A percentile compares a stretch with the other conserved stretches of the same genome.
phyloP scores from a whole-genome alignment of 2,113 vertebrate species.

The Grus americana region DNA sequence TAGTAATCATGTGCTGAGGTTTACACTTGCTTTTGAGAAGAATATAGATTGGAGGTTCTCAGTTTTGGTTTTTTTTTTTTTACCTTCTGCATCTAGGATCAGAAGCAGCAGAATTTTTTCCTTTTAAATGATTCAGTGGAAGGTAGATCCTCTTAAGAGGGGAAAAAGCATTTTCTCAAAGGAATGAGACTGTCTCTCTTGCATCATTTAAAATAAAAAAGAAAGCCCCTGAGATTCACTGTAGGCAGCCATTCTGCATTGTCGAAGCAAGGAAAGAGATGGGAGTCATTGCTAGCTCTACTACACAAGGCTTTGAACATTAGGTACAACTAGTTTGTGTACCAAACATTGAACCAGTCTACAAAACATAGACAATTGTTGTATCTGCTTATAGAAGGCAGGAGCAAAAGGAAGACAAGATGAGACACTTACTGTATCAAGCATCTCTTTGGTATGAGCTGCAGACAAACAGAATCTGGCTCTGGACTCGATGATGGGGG shows the following conservation, averaged over 20 bases:
- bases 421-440: conserved; percentile 85
- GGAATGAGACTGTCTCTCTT: not conserved
- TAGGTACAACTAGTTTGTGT: not conserved
- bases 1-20: not conserved
- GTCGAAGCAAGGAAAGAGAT: not conserved
- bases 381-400: not conserved
- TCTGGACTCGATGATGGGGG: conserved; percentile 96
- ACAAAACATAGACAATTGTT: not conserved
- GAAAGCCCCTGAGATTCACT: not conserved
- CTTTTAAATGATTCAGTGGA: not conserved
- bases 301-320: not conserved
- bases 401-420: not conserved
- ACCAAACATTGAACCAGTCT: not conserved
- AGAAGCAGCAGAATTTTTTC: not conserved
- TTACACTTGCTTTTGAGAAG: not conserved
- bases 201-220: not conserved
- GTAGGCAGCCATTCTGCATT: not conserved
- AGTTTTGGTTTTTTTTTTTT: not conserved
- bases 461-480: conserved; percentile 95
- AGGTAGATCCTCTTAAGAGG: not conserved
- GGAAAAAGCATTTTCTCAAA: not conserved
- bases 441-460: conserved; percentile 92
- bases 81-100: not conserved
- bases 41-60: not conserved
- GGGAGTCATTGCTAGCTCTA: not conserved